Evolutionary conservation across 2,797 vertebrate species (phyloP), one percentile per base, ranked within the genome.

Genomic region (Eleutherodactylus coqui): DNA sequence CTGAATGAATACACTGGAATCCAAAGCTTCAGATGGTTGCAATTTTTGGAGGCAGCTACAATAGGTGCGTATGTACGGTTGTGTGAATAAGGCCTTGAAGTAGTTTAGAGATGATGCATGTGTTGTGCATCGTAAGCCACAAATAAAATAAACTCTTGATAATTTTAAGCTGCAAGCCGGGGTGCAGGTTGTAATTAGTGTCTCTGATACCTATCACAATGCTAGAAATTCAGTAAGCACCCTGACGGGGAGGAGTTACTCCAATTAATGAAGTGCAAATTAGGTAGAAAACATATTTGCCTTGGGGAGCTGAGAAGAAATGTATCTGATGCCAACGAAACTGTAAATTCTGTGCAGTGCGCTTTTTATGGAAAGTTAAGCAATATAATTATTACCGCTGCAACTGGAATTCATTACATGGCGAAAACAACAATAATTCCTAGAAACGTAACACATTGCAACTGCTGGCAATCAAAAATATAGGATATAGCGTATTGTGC

Each of bases 221-320:
- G 62, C 8, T 49, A 34, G 79, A 51, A 32, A 43, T 83, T 34
- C 49, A 58, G 32, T 19, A 9, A 8, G 81, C 51, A 75, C 49
- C 36, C n/a, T 43, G 1, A 75, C 1, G n/a, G 49, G 81, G 49
- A 75, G 81, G 81, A 83, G 69, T 24, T 32, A 75, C 36, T 45
- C 24, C 14, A 75, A 83, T 83, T 77, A 84, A 84, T 47, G 13
- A 84, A 69, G 55, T 51, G 73, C 43, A 84, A 77, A 84, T 84
- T 64, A 77, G 58, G 58, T 77, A 84, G 41, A 75, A 84, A 58
- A 75, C 81, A 76, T 76, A 64, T 84, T 62, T 84, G 38, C 83
- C 55, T 76, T 67, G 43, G 73, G 82, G 83, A 84, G 38, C 8
- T 77, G 43, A 64, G 41, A 47, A 41, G 72, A 67, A 29, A 84